phyloP scores from a whole-genome alignment of 1,140 invertebrate genomes.

The Halesus radiatus region DNA sequence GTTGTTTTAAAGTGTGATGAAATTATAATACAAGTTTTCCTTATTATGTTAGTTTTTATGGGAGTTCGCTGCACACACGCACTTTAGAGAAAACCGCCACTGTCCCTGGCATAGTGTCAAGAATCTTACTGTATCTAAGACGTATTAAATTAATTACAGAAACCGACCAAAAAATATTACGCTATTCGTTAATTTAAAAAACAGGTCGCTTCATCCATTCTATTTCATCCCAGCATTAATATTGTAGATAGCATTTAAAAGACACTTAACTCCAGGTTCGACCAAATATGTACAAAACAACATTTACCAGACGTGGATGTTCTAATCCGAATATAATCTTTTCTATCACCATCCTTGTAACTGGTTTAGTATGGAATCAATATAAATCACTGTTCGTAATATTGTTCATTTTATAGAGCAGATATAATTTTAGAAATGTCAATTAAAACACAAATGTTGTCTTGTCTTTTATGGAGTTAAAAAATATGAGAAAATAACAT shows the following conservation, averaged over 20 bases:
- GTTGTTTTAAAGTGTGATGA: no score
- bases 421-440: constrained; percentile 15
- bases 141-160: no score
- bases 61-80: no score
- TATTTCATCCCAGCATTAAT: background rate
- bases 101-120: no score
- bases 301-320: constrained; percentile 1
- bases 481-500: background rate
- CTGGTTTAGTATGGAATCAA: constrained; percentile 17
- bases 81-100: no score
- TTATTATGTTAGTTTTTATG: no score
- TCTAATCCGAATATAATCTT: background rate
- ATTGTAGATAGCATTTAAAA: background rate
- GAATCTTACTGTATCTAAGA: no score
- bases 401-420: constrained; percentile 21
- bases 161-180: no score
- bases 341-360: constrained; percentile 24
- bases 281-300: constrained; percentile 30
- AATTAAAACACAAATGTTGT: constrained; percentile 26
- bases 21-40: no score
- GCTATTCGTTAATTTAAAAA: no score
- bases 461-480: background rate
- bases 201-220: background rate
- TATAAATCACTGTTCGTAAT: constrained; percentile 5
- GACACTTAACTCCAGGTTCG: background rate